Evolutionary conservation across 2,888 invertebrate species (phyloP), one percentile per base, ranked within the genome.

Genomic region (Chrysodeixis includens): DNA sequence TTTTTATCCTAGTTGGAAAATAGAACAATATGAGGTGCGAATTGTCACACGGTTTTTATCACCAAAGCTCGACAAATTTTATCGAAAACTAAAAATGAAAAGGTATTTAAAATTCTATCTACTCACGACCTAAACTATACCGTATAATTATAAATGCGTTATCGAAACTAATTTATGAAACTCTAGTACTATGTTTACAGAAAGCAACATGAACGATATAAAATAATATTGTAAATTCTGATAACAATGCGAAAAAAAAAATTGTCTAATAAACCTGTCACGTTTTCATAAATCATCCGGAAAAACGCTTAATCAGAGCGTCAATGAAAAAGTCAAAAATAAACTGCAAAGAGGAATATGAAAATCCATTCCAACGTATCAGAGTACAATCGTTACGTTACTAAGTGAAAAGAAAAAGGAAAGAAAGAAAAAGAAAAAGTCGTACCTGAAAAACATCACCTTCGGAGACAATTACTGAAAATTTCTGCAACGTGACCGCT

Each of bases 371-470:
- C 53, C 26, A 3, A 22, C n/a, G 46, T 55, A 46, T 32, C 46
- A 53, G 10, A 30, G 30, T 18, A 12, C 40, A 18, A 46, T 60
- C 30, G 54, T 55, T 61, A 55, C n/a, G n/a, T 18, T 20, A 49
- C 46, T 40, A 32, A 40, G 20, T 22, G 12, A 61, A 53, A 18
- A 18, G 16, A 10, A 9, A 20, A 49, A 8, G 46, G 9, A 20
- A 20, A n/a, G n/a, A 18, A 49, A 10, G 8, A 20, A n/a, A 2
- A 30, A 54, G 2, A 30, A 56, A 66, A 35, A 20, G 3, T 16
- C 9, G 16, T 74, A 92, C 94, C 92, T 94, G 94, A 82, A 78
- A 91, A 0, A 94, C 93, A 35, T 90, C 92, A 1, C 93, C 94
- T 73, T 93, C 91, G 0, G 94, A 94, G 0, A 93, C 82, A 55